These are phyloP conservation scores for Nettapus auritus DNA, from an alignment of 2,113 vertebrate genomes.

Conservation along the genomic window DNA sequence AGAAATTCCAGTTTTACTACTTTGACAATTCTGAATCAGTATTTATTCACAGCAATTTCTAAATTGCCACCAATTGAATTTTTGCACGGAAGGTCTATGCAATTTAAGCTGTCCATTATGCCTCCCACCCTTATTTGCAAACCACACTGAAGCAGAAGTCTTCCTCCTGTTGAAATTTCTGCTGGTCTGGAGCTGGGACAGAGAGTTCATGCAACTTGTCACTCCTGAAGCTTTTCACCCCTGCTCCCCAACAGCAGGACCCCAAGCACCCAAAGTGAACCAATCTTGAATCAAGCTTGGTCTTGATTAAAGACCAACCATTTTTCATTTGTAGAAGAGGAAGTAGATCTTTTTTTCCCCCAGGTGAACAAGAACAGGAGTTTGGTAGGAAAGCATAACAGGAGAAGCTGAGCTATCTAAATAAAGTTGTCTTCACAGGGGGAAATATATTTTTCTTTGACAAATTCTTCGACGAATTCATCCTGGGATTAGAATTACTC, in stretches of 20 bases:
- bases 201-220: not conserved
- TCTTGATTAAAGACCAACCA: not conserved
- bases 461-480: too few relatives aligned
- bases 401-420: not conserved
- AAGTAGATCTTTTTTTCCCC: not conserved
- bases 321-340: not conserved
- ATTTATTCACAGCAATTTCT: conserved; percentile 10
- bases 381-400: not conserved
- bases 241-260: not conserved
- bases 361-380: not conserved
- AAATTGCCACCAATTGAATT: conserved; percentile 1
- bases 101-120: not conserved
- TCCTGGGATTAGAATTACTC: not conserved
- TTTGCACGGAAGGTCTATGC: not conserved
- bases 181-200: not conserved
- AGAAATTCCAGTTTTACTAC: conserved; percentile 18
- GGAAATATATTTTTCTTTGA: not conserved
- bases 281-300: not conserved
- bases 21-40: conserved; percentile 13
- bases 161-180: not conserved
- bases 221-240: not conserved
- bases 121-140: not conserved
- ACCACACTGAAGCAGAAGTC: not conserved
- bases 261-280: not conserved
- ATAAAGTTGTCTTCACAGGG: not conserved